These are phyloP conservation scores for Heliconius hermathena DNA, from an alignment of 1,140 invertebrate genomes.

Conservation along the genomic window DNA sequence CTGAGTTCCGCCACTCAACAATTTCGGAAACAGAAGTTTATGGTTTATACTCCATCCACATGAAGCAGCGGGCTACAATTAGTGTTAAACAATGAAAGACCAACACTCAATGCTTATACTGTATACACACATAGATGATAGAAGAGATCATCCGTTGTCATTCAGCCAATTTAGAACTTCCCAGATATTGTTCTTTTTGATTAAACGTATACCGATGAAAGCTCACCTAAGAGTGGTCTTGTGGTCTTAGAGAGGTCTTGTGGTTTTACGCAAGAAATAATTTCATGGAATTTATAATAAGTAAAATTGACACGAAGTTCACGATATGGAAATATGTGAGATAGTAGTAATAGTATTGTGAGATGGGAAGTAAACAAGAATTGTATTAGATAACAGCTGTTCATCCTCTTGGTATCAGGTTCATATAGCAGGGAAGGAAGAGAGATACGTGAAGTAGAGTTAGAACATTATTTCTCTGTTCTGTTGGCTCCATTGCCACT, in stretches of 20 bases:
- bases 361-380: constrained; percentile 19
- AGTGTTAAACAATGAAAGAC: neutral
- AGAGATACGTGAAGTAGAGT: neutral
- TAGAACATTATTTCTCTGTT: neutral
- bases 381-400: constrained; percentile 21
- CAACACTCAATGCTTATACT: neutral
- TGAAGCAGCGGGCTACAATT: no score
- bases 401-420: neutral
- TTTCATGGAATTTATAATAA: constrained; percentile 32
- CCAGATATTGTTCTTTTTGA: neutral
- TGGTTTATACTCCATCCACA: no score
- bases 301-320: constrained; percentile 17
- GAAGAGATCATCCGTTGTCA: constrained; percentile 17
- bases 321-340: constrained; percentile 13
- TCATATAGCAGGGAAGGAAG: neutral
- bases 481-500: no score
- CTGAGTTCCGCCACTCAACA: no score
- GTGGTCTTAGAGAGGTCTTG: neutral
- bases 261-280: constrained; percentile 17
- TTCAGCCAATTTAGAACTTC: constrained; percentile 12
- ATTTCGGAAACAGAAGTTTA: no score
- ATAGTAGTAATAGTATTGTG: neutral
- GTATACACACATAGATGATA: neutral
- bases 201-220: constrained; percentile 11
- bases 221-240: neutral